A percentile compares a stretch with the other conserved stretches of the same genome.
These are phyloP conservation scores for Peromyscus polionotus DNA, from an alignment of 2,113 vertebrate species.

Conservation along the genomic window DNA sequence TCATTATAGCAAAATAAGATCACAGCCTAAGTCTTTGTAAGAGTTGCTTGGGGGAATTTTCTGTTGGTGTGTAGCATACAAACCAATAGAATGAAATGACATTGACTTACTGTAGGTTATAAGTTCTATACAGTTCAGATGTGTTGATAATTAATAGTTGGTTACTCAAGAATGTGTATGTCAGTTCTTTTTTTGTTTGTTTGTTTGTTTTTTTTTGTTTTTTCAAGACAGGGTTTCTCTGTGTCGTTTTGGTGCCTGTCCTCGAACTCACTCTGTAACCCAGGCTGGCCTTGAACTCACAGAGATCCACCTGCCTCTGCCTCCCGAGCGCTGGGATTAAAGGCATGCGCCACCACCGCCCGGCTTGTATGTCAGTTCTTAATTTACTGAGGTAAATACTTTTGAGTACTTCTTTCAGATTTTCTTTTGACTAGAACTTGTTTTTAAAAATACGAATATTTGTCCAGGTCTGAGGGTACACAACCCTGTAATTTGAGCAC, in stretches of 20 bases:
- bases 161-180: not conserved
- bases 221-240: no score
- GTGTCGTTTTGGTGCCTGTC: no score
- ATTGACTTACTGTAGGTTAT: not conserved
- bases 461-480: not conserved
- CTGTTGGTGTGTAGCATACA: not conserved
- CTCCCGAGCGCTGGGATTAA: no score
- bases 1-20: not conserved
- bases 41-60: slow-evolving; percentile 5
- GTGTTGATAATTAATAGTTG: not conserved
- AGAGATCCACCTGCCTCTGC: no score
- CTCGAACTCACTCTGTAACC: no score
- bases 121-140: not conserved
- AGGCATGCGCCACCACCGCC: no score
- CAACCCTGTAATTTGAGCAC: not conserved
- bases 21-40: not conserved
- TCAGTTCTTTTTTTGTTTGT: not conserved
- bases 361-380: not conserved
- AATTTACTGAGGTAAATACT: not conserved
- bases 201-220: no score
- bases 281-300: no score
- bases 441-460: not conserved
- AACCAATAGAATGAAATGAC: not conserved
- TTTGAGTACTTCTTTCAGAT: not conserved
- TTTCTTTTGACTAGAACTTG: slow-evolving; percentile 59